These are phyloP conservation scores for Scolopax mira DNA, from an alignment of 2,113 vertebrate species.

Conservation along the genomic window DNA sequence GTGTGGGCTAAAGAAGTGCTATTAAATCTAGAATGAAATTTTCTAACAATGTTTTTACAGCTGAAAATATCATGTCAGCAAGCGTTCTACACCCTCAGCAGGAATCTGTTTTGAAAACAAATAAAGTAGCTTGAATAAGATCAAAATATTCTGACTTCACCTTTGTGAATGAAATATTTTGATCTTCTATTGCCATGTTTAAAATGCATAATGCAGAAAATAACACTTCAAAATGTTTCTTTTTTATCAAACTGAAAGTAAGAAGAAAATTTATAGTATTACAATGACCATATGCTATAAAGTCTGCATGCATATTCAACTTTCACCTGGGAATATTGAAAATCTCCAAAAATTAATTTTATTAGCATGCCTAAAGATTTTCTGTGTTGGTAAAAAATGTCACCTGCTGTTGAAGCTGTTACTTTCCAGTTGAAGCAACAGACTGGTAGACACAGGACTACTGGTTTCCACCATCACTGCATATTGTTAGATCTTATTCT, in stretches of 20 bases:
- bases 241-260: neutral
- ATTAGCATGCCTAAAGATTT: neutral
- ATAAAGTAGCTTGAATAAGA: neutral
- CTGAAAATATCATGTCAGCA: neutral
- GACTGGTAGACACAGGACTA: neutral
- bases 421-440: neutral
- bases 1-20: neutral
- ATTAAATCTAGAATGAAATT: neutral
- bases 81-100: neutral
- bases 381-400: neutral
- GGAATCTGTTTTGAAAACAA: neutral
- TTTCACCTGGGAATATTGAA: slow-evolving; percentile 26
- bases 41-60: neutral
- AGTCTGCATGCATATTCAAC: slow-evolving; percentile 12
- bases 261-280: slow-evolving; percentile 9
- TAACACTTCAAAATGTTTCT: neutral
- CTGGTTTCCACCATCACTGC: neutral
- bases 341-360: slow-evolving; percentile 53
- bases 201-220: neutral
- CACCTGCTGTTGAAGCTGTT: neutral
- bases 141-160: neutral
- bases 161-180: neutral
- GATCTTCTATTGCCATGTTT: neutral
- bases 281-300: neutral
- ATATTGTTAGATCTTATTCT: neutral